Conservation (phyloP, 2,113 vertebrate genomes). For the Gallinago media region DNA sequence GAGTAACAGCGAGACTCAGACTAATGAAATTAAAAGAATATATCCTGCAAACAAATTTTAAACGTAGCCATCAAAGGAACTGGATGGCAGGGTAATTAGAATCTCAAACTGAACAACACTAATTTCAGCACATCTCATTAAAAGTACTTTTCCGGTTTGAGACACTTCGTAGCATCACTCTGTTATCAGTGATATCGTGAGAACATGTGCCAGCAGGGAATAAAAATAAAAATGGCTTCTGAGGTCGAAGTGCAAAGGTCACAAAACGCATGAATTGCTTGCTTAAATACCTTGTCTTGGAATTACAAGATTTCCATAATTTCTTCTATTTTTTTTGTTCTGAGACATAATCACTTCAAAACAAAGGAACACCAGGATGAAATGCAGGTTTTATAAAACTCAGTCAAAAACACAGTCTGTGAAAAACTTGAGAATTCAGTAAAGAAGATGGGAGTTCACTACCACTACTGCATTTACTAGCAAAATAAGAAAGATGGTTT, state of each 20-base stretch:
- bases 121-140: slow-evolving; percentile 36
- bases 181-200: slow-evolving; percentile 33
- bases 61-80: slow-evolving; percentile 43
- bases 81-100: slow-evolving; percentile 38
- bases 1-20: slow-evolving; percentile 20
- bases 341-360: background rate
- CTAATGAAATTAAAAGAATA: slow-evolving; percentile 32
- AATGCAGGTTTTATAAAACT: background rate
- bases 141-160: slow-evolving; percentile 48
- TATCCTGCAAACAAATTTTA: slow-evolving; percentile 32
- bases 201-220: background rate
- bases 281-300: background rate
- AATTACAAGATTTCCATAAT: background rate
- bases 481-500: background rate
- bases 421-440: background rate
- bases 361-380: background rate
- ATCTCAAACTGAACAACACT: slow-evolving; percentile 47
- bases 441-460: background rate
- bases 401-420: background rate
- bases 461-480: background rate
- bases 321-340: background rate
- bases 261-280: background rate
- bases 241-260: background rate
- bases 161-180: background rate
- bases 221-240: background rate